A percentile compares a stretch with the other conserved stretches of the same genome.
Conservation (phyloP, 2,888 invertebrate genomes). For the Eupsilia transversa region DNA sequence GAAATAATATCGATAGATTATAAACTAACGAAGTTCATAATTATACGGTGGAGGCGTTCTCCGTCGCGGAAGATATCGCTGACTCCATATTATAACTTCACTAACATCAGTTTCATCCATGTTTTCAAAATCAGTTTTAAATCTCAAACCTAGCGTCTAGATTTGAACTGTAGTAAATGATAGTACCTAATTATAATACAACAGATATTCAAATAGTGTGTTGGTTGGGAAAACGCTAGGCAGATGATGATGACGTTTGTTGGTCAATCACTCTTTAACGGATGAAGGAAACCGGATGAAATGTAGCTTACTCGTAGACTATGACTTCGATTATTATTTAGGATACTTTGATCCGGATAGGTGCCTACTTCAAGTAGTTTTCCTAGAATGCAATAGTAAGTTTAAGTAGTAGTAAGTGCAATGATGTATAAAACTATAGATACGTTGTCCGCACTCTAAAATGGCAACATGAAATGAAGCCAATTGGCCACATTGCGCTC, state of each 20-base stretch:
- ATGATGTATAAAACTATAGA: too few relatives aligned
- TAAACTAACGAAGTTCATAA: too few relatives aligned
- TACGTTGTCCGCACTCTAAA: too few relatives aligned
- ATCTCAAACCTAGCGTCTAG: neutral
- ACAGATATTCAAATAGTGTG: neutral
- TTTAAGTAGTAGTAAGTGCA: too few relatives aligned
- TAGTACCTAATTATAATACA: neutral
- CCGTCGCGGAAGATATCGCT: too few relatives aligned
- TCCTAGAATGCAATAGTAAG: neutral
- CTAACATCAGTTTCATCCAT: constrained; percentile 19
- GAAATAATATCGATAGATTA: too few relatives aligned
- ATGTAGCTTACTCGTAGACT: neutral
- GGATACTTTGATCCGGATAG: neutral
- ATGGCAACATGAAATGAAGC: too few relatives aligned
- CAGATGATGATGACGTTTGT: neutral
- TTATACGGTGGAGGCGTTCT: too few relatives aligned
- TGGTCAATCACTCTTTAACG: neutral
- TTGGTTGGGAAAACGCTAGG: neutral
- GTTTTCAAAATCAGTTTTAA: constrained; percentile 13
- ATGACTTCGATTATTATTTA: constrained; percentile 4
- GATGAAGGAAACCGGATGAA: neutral
- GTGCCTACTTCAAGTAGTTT: neutral
- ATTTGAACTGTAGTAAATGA: neutral
- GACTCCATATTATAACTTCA: too few relatives aligned
- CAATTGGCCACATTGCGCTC: too few relatives aligned